phyloP scores from a whole-genome alignment of 2,888 invertebrate species.

The Heliconius cydno region DNA sequence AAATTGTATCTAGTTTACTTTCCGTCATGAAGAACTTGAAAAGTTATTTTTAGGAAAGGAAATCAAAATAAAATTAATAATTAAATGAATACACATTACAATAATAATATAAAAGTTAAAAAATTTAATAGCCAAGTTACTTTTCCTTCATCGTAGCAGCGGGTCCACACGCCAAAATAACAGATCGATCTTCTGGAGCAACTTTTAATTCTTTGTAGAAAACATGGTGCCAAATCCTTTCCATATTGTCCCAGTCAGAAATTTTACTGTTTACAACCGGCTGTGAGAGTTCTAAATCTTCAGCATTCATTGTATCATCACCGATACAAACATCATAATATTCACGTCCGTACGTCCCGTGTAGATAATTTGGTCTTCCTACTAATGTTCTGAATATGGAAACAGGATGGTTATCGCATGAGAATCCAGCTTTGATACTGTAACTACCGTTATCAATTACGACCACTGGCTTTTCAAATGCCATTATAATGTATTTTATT shows the following conservation, averaged over 20 bases:
- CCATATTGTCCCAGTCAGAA: constrained; percentile 75
- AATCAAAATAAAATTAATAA: background rate
- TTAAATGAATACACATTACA: background rate
- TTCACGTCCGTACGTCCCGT: constrained; percentile 62
- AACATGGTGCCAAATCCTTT: constrained; percentile 71
- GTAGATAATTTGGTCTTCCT: constrained; percentile 65
- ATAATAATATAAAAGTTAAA: background rate
- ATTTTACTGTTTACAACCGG: constrained; percentile 65
- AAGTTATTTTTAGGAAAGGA: background rate
- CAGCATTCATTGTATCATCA: constrained; percentile 58
- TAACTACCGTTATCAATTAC: constrained; percentile 73
- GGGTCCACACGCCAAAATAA: constrained; percentile 60
- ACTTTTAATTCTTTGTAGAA: constrained; percentile 70
- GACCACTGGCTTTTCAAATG: constrained; percentile 67
- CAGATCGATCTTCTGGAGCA: constrained; percentile 71
- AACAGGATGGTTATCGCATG: constrained; percentile 75
- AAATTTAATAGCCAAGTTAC: constrained; percentile 53
- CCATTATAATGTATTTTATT: constrained; percentile 53
- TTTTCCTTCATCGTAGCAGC: constrained; percentile 63
- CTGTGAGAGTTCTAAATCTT: constrained; percentile 59
- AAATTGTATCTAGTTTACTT: background rate
- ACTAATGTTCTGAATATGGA: constrained; percentile 70
- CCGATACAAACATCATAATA: constrained; percentile 69
- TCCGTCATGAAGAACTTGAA: background rate
- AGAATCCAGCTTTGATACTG: constrained; percentile 71